Conservation (phyloP, 2,797 vertebrate species). For the Zalophus californianus region DNA sequence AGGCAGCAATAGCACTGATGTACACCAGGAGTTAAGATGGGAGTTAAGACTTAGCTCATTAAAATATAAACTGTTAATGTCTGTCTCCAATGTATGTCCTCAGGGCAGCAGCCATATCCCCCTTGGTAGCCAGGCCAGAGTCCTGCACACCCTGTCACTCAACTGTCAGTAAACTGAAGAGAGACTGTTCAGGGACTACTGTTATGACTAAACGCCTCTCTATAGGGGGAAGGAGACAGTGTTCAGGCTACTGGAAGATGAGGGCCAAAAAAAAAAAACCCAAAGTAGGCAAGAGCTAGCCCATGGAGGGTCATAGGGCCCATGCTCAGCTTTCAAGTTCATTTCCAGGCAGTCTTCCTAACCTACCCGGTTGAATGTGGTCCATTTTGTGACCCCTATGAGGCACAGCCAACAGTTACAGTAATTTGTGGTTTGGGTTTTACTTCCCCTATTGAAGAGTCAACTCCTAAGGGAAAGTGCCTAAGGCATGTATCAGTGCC, state of each 20-base stretch:
- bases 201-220: not conserved
- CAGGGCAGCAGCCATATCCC: not conserved
- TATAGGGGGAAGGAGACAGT: not conserved
- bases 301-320: not conserved
- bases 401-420: not conserved
- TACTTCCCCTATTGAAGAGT: not conserved
- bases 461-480: not conserved
- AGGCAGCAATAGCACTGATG: not conserved
- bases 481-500: not conserved
- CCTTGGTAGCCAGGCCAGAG: not conserved
- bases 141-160: not conserved
- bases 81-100: not conserved
- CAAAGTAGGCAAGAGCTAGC: not conserved
- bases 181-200: not conserved
- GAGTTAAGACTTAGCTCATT: not conserved
- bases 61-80: not conserved
- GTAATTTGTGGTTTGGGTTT: not conserved
- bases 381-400: not conserved
- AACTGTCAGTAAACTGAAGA: not conserved
- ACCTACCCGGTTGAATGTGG: not conserved
- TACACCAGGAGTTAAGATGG: not conserved
- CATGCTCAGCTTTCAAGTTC: not conserved
- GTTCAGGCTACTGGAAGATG: not conserved
- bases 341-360: slow-evolving; percentile 40
- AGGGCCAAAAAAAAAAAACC: not conserved